Evolutionary conservation across 2,113 vertebrate species (phyloP).

Genomic region (Ia io): DNA sequence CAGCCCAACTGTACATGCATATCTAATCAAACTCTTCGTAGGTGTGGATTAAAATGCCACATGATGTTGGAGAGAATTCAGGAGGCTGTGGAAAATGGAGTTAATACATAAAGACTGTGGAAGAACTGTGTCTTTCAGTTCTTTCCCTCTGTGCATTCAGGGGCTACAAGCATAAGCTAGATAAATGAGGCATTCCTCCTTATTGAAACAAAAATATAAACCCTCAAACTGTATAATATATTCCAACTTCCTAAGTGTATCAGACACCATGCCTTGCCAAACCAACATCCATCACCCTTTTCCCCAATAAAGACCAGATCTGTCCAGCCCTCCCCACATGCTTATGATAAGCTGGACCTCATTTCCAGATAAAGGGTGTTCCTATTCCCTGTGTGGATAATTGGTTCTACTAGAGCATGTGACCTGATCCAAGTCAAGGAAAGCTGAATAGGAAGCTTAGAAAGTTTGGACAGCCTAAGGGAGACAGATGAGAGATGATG

Average conservation of each 20-base stretch:
- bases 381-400: neutral
- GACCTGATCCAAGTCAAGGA: neutral
- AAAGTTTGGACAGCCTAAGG: neutral
- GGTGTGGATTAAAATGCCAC: neutral
- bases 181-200: neutral
- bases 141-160: neutral
- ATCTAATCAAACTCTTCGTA: neutral
- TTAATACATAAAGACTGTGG: neutral
- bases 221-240: neutral
- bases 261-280: neutral
- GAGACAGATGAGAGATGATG: neutral
- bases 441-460: neutral
- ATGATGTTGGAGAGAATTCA: neutral
- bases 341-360: neutral
- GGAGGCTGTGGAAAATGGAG: neutral
- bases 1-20: no score
- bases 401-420: neutral
- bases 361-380: neutral
- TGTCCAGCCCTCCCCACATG: neutral
- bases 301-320: neutral
- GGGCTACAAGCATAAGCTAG: neutral
- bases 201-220: neutral
- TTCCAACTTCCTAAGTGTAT: neutral
- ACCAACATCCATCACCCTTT: neutral
- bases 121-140: neutral